Conservation (phyloP, 2,888 invertebrate genomes). For the Yponomeuta malinellus region DNA sequence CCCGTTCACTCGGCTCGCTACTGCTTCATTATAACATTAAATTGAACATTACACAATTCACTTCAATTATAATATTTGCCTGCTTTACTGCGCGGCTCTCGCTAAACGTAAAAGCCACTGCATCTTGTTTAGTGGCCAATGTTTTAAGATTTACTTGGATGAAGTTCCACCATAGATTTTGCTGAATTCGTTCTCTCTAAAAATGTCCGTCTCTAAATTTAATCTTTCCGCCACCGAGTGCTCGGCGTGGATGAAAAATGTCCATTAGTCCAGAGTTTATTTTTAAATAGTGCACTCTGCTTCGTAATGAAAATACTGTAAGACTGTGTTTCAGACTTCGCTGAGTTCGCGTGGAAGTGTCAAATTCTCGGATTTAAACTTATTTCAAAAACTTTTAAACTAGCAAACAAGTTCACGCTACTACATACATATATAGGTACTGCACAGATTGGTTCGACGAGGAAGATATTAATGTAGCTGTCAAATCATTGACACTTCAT, state of each 20-base stretch:
- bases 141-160: neutral
- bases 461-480: too few species aligned
- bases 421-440: too few species aligned
- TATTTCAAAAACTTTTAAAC: too few species aligned
- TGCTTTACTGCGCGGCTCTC: neutral
- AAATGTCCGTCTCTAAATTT: slow-evolving; percentile 57
- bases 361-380: too few species aligned
- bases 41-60: slow-evolving; percentile 9
- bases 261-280: slow-evolving; percentile 62
- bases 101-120: neutral
- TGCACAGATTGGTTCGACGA: too few species aligned
- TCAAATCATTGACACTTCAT: too few species aligned
- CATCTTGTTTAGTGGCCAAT: neutral
- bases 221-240: slow-evolving; percentile 48
- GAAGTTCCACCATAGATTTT: slow-evolving; percentile 23
- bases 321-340: neutral
- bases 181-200: slow-evolving; percentile 48
- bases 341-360: neutral
- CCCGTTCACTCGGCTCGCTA: slow-evolving; percentile 27
- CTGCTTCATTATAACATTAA: slow-evolving; percentile 9
- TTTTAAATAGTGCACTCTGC: slow-evolving; percentile 48
- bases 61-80: slow-evolving; percentile 3
- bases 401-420: too few species aligned
- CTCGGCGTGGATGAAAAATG: slow-evolving; percentile 54
- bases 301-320: slow-evolving; percentile 16